Evolutionary conservation across 2,888 invertebrate genomes (phyloP).

Genomic region (Pollenia angustigena): DNA sequence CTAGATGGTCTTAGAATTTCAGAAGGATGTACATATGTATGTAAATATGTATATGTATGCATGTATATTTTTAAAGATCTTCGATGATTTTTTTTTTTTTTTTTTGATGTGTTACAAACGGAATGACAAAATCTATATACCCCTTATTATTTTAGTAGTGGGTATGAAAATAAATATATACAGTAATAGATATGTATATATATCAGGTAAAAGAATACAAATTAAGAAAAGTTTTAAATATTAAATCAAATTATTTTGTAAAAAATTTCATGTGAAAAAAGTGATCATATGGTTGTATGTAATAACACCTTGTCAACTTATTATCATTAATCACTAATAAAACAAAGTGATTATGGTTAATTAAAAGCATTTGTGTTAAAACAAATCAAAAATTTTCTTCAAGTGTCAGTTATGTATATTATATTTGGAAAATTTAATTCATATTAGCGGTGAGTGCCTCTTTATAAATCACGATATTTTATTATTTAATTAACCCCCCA

Average conservation of each 20-base stretch:
- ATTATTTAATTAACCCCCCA: constrained; percentile 52
- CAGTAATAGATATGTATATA: constrained; percentile 3
- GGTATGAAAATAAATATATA: constrained; percentile 6
- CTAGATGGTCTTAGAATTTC: no score
- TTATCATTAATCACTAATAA: neutral
- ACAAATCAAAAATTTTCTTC: neutral
- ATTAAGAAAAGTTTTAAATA: neutral
- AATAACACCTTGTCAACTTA: no score
- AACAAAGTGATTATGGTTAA: neutral
- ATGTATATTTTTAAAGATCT: no score
- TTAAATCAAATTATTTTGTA: no score
- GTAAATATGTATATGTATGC: neutral
- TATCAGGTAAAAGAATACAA: neutral
- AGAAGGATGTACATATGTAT: neutral
- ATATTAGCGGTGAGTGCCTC: constrained; percentile 48
- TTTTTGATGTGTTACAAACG: no score
- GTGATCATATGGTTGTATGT: no score
- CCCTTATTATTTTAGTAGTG: no score
- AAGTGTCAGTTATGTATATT: constrained; percentile 12
- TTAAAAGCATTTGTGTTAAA: neutral
- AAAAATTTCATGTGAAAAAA: no score
- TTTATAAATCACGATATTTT: constrained; percentile 44
- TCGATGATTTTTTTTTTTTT: no score
- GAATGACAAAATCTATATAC: no score
- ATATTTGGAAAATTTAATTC: constrained; percentile 20